Evolutionary conservation across 92 coral and sea anemone genomes (phyloP), one percentile per base, ranked within the genome.

Genomic region (Palythoa heliodiscus): DNA sequence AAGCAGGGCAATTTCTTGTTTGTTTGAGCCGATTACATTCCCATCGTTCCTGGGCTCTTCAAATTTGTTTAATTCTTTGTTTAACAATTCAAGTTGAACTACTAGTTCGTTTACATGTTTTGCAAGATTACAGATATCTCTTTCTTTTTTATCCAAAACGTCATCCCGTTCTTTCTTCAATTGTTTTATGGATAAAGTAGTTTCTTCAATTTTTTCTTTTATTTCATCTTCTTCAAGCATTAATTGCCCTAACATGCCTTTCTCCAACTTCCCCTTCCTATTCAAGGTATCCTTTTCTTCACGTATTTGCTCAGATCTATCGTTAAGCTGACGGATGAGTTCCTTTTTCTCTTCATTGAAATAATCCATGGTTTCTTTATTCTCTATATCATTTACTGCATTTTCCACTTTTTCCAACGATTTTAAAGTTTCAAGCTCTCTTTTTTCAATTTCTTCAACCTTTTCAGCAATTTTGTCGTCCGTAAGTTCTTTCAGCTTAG

Each of bases 171-270:
- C 82, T 64, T 37, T 64, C 60, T 61, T 39, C 23, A 25, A 6
- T 60, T 85, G 72, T 7, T 61, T 75, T 3, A 72, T 60, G 9
- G n/a, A 10, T 14, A 24, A 20, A 11, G 7, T 47, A n/a, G 38
- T 72, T 11, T 73, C 88, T 43, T 75, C 58, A 13, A 92, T 74
- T 39, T 88, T 70, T 70, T 95, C 95, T 76, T 89, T 93, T 37
- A 96, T 25, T 7, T 82, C 94, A 66, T 83, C 89, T 73, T 78
- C 87, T 67, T 90, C 92, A 35, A 77, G 75, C 87, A 89, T 87
- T 82, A 94, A 79, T 11, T 84, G 78, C 50, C 76, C 84, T 13
- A 88, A 2, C 23, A 78, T 72, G 11, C 83, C 78, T 40, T 52
- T 63, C n/a, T 77, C 77, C 6, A 88, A 77, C 1, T 52, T 68